Evolutionary conservation across 2,888 invertebrate genomes (phyloP).

Genomic region (Acanthococcus lagerstroemiae): DNA sequence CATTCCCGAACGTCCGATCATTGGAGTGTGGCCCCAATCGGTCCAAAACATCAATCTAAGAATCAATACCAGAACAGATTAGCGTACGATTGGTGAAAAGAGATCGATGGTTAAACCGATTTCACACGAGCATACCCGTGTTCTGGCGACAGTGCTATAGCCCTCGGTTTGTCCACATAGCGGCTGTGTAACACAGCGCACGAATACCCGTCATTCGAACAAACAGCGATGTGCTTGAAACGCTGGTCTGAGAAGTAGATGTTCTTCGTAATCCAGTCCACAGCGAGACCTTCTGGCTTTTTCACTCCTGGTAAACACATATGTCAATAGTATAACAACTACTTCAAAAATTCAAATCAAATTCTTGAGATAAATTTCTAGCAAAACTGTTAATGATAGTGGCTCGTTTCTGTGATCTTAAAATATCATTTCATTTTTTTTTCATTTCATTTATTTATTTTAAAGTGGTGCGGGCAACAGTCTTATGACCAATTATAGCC

Average conservation of each 20-base stretch:
- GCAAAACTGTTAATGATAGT: too few species aligned
- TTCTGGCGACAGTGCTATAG: slow-evolving; percentile 57
- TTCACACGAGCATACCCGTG: slow-evolving; percentile 51
- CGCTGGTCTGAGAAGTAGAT: slow-evolving; percentile 71
- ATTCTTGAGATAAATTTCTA: too few species aligned
- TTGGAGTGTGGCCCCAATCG: slow-evolving; percentile 66
- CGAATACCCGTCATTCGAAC: slow-evolving; percentile 53
- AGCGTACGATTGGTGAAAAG: background rate
- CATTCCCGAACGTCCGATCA: slow-evolving; percentile 74
- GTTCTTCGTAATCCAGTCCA: slow-evolving; percentile 69
- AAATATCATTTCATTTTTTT: too few species aligned
- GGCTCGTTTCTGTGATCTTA: too few species aligned
- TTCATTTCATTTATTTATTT: too few species aligned
- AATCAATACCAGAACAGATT: background rate
- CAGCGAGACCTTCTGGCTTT: slow-evolving; percentile 61
- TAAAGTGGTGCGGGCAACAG: too few species aligned
- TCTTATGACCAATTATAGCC: too few species aligned
- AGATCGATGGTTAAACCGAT: too few species aligned
- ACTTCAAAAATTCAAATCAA: too few species aligned
- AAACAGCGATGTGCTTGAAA: slow-evolving; percentile 61
- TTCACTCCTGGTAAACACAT: slow-evolving; percentile 48
- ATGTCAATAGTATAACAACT: too few species aligned
- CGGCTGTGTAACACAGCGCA: slow-evolving; percentile 56
- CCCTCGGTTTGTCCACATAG: slow-evolving; percentile 55
- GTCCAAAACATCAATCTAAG: slow-evolving; percentile 79